Conservation (phyloP, 2,888 invertebrate species). For the Danaus chrysippus region DNA sequence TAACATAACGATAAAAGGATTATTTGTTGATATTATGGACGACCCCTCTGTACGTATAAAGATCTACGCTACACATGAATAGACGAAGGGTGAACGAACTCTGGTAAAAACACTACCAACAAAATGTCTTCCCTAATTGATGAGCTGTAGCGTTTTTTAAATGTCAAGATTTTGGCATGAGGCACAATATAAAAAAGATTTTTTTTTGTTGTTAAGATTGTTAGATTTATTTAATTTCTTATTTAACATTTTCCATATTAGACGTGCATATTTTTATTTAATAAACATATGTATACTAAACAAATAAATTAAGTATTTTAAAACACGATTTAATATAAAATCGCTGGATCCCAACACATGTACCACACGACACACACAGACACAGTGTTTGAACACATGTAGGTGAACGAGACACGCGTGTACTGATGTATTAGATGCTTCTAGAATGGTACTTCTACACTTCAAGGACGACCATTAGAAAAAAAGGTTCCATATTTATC, state of each 20-base stretch:
- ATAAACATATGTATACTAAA: neutral
- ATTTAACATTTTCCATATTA: too few relatives aligned
- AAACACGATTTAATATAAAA: neutral
- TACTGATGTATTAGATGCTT: too few relatives aligned
- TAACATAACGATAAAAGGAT: conserved; percentile 2
- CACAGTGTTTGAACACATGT: conserved; percentile 40
- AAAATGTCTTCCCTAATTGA: conserved; percentile 29
- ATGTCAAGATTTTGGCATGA: neutral
- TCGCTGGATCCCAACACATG: conserved; percentile 20
- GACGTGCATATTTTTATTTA: neutral
- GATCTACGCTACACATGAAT: conserved; percentile 26
- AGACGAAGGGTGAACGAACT: conserved; percentile 43
- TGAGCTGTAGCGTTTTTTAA: conserved; percentile 14
- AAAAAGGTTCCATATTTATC: too few relatives aligned
- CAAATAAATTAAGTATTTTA: neutral
- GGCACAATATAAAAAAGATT: too few relatives aligned
- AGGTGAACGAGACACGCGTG: conserved; percentile 20
- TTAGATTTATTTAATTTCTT: too few relatives aligned
- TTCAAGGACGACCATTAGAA: too few relatives aligned
- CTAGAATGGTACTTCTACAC: too few relatives aligned
- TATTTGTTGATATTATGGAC: neutral
- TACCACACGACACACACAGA: conserved; percentile 32
- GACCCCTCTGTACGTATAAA: conserved; percentile 23
- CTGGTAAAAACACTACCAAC: conserved; percentile 36
- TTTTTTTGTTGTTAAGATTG: too few relatives aligned